These are phyloP conservation scores for Clarias batrachus DNA, from an alignment of 2,113 vertebrate species.

Conservation along the genomic window DNA sequence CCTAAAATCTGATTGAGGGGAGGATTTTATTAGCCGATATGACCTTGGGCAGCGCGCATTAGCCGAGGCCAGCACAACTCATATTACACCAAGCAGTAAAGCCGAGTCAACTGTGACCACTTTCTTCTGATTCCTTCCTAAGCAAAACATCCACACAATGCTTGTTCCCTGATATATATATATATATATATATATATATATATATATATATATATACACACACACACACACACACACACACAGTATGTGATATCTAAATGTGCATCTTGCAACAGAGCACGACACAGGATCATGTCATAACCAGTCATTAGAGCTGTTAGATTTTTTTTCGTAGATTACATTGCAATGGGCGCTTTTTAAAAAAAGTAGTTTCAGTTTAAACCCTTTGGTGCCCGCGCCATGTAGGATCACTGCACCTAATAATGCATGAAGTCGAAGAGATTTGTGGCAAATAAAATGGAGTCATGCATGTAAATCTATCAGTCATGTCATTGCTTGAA, in stretches of 20 bases:
- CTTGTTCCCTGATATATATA: conserved; percentile 40
- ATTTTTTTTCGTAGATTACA: not conserved
- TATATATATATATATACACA: no score
- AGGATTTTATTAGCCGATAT: conserved; percentile 81
- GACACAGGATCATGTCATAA: conserved; percentile 7
- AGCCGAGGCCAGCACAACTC: conserved; percentile 75
- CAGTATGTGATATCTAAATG: conserved; percentile 4
- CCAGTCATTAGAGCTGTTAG: conserved; percentile 1
- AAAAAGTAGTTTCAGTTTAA: not conserved
- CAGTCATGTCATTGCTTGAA: not conserved
- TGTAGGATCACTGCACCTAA: not conserved
- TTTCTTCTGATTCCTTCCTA: conserved; percentile 52
- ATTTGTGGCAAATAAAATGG: not conserved
- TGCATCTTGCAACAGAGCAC: conserved; percentile 29
- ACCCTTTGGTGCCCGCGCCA: not conserved
- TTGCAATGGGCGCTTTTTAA: not conserved
- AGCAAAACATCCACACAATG: conserved; percentile 49
- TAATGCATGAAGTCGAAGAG: not conserved
- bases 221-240: no score
- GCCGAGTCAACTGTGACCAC: conserved; percentile 77
- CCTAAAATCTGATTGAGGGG: conserved; percentile 86
- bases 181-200: no score
- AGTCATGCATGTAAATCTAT: not conserved
- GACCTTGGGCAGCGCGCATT: conserved; percentile 82
- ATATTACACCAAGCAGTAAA: conserved; percentile 73